Percentiles rank a stretch among this genome's conserved stretches.
These are phyloP conservation scores for Caenorhabditis latens DNA, from an alignment of 1,140 invertebrate genomes.

Conservation along the genomic window DNA sequence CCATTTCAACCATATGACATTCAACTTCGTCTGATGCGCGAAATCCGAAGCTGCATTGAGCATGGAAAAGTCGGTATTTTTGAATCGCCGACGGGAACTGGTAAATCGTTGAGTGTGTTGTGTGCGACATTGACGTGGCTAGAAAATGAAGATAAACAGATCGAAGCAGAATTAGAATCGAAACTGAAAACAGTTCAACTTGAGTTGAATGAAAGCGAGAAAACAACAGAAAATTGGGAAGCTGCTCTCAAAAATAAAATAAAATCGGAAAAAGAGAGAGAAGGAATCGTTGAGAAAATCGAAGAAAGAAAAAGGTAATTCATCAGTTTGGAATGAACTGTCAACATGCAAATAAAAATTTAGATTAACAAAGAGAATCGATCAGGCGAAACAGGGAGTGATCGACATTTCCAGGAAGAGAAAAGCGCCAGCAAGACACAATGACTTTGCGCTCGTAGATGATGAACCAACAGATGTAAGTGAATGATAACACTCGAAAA, in stretches of 20 bases:
- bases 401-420: slow-evolving; percentile 21
- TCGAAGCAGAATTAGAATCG: slow-evolving; percentile 65
- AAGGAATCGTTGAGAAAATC: slow-evolving; percentile 8
- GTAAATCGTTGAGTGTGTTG: slow-evolving; percentile 78
- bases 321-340: not conserved
- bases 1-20: slow-evolving; percentile 90
- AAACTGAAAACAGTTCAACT: slow-evolving; percentile 78
- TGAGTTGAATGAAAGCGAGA: slow-evolving; percentile 67
- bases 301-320: not conserved
- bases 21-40: slow-evolving; percentile 90
- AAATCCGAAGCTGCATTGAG: slow-evolving; percentile 86
- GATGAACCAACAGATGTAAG: slow-evolving; percentile 19
- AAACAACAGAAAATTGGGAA: slow-evolving; percentile 73
- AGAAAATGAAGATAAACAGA: slow-evolving; percentile 66
- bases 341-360: not conserved
- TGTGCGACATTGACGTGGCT: slow-evolving; percentile 57
- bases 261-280: slow-evolving; percentile 24
- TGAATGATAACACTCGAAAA: not conserved
- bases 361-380: slow-evolving; percentile 21
- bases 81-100: slow-evolving; percentile 96
- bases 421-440: slow-evolving; percentile 30
- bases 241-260: slow-evolving; percentile 22
- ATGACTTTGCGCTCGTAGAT: slow-evolving; percentile 8
- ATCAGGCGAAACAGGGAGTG: slow-evolving; percentile 1
- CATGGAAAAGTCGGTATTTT: slow-evolving; percentile 88